Evolutionary conservation across 2,888 invertebrate genomes (phyloP), one percentile per base, ranked within the genome.

Genomic region (Teleiodes luculella): DNA sequence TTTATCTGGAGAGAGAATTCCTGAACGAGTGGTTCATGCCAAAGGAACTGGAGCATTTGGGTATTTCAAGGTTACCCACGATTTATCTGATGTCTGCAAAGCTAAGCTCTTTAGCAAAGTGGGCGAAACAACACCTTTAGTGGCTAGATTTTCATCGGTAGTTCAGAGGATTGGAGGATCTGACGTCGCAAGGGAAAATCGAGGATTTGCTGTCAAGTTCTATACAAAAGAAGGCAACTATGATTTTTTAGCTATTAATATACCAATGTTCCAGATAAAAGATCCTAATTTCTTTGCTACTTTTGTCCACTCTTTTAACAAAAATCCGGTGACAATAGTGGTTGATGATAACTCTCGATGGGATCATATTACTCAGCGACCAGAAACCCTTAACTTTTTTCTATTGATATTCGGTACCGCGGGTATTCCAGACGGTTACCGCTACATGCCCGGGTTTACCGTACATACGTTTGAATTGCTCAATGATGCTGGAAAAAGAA

Each of bases 371-470:
- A 92, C 95, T 0, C 85, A 97, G 33, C 91, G 96, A 20, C 95
- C 97, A 0, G 97, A 97, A 81, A 91, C 94, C 3, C 92, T 93
- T n/a, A 96, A 97, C 72, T 96, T 97, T 77, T 90, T 93, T 46
- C 87, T 94, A 79, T 92, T 97, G 73, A 85, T 97, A 58, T 97
- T 97, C 73, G 91, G 94, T 7, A 97, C 97, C 79, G 92, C 97
- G 64, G 98, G 97, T 10, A 95, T 95, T 56, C 97, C 97, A 0
- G 95, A 97, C 74, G 97, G 97, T 6, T 94, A 93, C 78, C 91
- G 97, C 18, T 93, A 94, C 76, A 97, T 98, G 97, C 95, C 97
- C 67, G 97, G 97, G 20, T 97, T 96, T 68, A 96, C 96, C 4
- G 95, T 95, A 0, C 97, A 98, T 75, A 96, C 97, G 0, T 97